phyloP scores from a whole-genome alignment of 2,888 invertebrate genomes.

The Dolomedes plantarius region DNA sequence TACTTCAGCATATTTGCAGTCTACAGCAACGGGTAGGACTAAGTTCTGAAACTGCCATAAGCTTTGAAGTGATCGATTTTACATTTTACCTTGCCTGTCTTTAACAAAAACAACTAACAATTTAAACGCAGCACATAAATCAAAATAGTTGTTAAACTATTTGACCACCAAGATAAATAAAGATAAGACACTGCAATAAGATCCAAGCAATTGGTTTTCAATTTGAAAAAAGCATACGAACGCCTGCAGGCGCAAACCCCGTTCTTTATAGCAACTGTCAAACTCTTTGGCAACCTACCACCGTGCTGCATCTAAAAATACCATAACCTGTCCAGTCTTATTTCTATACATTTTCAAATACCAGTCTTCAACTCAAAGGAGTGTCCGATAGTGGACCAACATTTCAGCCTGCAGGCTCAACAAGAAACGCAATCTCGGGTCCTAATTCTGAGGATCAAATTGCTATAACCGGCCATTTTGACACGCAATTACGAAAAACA shows the following conservation, averaged over 20 bases:
- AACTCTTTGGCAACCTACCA: neutral
- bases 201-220: neutral
- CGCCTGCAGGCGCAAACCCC: neutral
- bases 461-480: slow-evolving; percentile 38
- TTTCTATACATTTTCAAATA: neutral
- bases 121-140: too few species aligned
- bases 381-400: neutral
- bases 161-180: too few species aligned
- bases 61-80: too few species aligned
- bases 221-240: neutral
- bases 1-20: too few species aligned
- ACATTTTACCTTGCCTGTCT: too few species aligned
- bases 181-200: too few species aligned
- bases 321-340: neutral
- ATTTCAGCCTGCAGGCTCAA: neutral
- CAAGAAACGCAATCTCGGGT: neutral
- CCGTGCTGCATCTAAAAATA: neutral
- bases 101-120: too few species aligned
- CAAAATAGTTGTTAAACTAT: too few species aligned
- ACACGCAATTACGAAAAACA: slow-evolving; percentile 55
- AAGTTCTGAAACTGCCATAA: too few species aligned
- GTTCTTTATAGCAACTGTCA: neutral
- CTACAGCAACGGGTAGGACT: too few species aligned
- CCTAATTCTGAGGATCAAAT: slow-evolving; percentile 56
- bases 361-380: neutral